phyloP scores from a whole-genome alignment of 2,888 invertebrate species.

The Megamerina dolium region DNA sequence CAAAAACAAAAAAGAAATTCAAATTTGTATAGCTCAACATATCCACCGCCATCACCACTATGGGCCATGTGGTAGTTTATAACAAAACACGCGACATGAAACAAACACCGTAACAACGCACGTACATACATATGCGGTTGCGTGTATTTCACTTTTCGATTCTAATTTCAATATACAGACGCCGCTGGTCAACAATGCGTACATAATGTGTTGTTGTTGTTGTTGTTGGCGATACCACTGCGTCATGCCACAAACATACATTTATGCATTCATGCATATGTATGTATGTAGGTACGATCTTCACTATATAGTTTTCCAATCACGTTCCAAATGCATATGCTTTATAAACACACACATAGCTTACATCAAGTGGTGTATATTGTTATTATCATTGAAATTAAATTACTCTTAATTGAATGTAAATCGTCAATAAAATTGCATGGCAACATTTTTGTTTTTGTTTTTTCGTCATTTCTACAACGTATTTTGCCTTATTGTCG shows the following conservation, averaged over 20 bases:
- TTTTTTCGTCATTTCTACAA: too few relatives aligned
- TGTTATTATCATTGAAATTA: constrained; percentile 16
- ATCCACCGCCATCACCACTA: constrained; percentile 7
- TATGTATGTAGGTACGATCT: neutral
- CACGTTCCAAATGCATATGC: neutral
- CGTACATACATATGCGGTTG: too few relatives aligned
- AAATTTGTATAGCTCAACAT: constrained; percentile 1
- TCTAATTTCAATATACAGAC: too few relatives aligned
- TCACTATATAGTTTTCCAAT: neutral
- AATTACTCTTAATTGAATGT: constrained; percentile 16
- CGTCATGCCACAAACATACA: constrained; percentile 6
- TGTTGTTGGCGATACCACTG: too few relatives aligned
- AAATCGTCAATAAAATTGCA: constrained; percentile 18
- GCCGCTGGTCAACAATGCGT: too few relatives aligned
- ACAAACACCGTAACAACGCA: too few relatives aligned
- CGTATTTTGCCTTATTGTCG: too few relatives aligned
- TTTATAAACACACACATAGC: constrained; percentile 2
- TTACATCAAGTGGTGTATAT: neutral
- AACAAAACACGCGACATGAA: neutral
- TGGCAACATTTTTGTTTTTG: constrained; percentile 34
- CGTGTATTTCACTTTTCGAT: too few relatives aligned
- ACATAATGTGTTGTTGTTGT: too few relatives aligned
- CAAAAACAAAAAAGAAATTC: neutral
- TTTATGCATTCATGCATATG: constrained; percentile 3
- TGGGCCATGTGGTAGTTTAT: neutral